Conservation (phyloP, 1,140 invertebrate species). For the Zaprionus tsacasi region DNA sequence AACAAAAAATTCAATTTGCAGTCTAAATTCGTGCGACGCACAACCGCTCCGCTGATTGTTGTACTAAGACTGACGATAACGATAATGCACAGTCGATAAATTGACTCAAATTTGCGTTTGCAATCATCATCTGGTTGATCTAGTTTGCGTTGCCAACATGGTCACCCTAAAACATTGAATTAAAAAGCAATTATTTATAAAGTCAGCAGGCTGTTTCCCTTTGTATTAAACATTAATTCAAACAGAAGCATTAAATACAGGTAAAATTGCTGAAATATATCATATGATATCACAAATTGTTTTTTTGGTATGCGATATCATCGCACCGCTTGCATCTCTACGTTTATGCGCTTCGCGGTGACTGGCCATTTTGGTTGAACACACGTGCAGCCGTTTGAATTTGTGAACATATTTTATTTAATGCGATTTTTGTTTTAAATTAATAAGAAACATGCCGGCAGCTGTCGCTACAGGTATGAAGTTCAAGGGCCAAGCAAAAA, state of each 20-base stretch:
- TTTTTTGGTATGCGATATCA: background rate
- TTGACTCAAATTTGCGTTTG: background rate
- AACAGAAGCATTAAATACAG: background rate
- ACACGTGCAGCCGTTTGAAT: slow-evolving; percentile 58
- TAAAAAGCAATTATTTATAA: background rate
- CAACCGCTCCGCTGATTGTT: slow-evolving; percentile 24
- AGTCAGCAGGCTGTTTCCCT: background rate
- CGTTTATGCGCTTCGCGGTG: slow-evolving; percentile 21
- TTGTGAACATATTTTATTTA: slow-evolving; percentile 30
- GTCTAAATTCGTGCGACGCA: slow-evolving; percentile 20
- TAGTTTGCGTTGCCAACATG: background rate
- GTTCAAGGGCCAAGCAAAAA: slow-evolving; percentile 55
- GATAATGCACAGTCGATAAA: background rate
- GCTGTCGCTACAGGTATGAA: slow-evolving; percentile 51
- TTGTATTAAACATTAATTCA: background rate
- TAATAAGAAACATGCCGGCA: slow-evolving; percentile 63
- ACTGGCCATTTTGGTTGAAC: slow-evolving; percentile 33
- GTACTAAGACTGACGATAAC: slow-evolving; percentile 14
- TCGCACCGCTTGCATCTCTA: background rate
- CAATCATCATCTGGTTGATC: background rate
- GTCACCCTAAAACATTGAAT: background rate
- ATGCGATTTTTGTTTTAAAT: slow-evolving; percentile 27
- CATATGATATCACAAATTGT: background rate
- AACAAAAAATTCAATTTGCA: slow-evolving; percentile 28
- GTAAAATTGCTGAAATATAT: background rate